These are phyloP conservation scores for Heteronetta atricapilla DNA, from an alignment of 2,113 vertebrate genomes.

Conservation along the genomic window DNA sequence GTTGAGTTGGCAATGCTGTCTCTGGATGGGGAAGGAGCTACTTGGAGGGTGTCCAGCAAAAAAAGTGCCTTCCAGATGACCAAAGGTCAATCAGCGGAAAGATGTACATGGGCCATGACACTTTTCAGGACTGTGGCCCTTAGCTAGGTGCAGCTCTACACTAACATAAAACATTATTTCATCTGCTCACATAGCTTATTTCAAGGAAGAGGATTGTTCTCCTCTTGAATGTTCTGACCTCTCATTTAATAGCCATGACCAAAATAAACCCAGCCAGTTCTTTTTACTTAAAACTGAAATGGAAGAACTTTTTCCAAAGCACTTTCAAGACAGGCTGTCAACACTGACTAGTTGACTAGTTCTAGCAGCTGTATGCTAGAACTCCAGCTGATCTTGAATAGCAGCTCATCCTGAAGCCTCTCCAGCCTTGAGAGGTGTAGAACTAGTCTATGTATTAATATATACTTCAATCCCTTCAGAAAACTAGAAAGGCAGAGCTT, in stretches of 20 bases:
- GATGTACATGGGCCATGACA: too few species aligned
- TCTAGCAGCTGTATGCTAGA: fast-evolving
- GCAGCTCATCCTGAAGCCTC: neutral
- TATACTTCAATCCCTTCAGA: neutral
- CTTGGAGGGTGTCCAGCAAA: neutral
- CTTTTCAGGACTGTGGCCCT: neutral
- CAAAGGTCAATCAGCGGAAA: neutral
- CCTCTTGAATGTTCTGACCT: neutral
- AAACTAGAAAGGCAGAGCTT: neutral
- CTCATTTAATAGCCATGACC: neutral
- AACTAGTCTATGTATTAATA: neutral
- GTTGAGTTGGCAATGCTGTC: neutral
- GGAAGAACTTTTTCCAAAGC: neutral
- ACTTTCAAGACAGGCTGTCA: neutral
- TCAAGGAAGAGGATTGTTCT: neutral
- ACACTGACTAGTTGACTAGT: too few species aligned
- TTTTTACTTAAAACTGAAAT: neutral
- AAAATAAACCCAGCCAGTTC: neutral
- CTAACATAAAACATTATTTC: neutral
- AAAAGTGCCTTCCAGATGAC: neutral
- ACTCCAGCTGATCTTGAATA: neutral
- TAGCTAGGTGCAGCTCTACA: neutral
- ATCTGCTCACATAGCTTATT: neutral
- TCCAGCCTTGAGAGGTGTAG: neutral
- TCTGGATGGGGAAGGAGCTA: neutral